Evolutionary conservation across 2,113 vertebrate genomes (phyloP).

Genomic region (Thalassoma bifasciatum): DNA sequence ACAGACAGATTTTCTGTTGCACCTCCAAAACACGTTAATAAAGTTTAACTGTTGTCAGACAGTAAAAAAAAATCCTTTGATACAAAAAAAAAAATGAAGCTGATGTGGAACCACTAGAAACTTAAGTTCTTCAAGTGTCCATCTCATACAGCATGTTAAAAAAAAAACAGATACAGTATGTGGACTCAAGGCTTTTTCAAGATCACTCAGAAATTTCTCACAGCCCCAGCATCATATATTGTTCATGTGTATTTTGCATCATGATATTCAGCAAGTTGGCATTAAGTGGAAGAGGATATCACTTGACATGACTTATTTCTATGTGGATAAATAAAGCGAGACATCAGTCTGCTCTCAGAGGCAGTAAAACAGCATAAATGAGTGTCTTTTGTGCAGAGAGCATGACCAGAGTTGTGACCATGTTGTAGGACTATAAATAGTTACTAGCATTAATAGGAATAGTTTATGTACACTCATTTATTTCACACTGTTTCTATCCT

Average conservation of each 20-base stretch:
- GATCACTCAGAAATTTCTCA: too few species aligned
- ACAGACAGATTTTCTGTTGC: too few species aligned
- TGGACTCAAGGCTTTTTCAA: too few species aligned
- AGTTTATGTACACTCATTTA: conserved; percentile 17
- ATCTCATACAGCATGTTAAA: too few species aligned
- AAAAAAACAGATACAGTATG: too few species aligned
- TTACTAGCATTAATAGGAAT: conserved; percentile 18
- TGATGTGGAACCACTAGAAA: too few species aligned
- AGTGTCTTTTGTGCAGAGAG: conserved; percentile 4
- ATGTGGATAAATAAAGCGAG: not conserved
- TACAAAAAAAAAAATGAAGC: too few species aligned
- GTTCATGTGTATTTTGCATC: not conserved
- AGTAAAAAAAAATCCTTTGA: too few species aligned
- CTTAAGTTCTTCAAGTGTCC: too few species aligned
- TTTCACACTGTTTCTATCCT: conserved; percentile 2
- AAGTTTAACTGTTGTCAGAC: too few species aligned
- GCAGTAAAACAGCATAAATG: not conserved
- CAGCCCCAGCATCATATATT: not conserved
- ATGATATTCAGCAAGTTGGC: not conserved
- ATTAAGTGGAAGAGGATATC: not conserved
- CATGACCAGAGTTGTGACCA: conserved; percentile 12
- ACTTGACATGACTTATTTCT: not conserved
- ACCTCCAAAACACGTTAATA: too few species aligned
- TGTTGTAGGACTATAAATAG: conserved; percentile 36
- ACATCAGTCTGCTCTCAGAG: too few species aligned